These are phyloP conservation scores for Hycleus phaleratus DNA, from an alignment of 1,140 invertebrate genomes.

Conservation along the genomic window DNA sequence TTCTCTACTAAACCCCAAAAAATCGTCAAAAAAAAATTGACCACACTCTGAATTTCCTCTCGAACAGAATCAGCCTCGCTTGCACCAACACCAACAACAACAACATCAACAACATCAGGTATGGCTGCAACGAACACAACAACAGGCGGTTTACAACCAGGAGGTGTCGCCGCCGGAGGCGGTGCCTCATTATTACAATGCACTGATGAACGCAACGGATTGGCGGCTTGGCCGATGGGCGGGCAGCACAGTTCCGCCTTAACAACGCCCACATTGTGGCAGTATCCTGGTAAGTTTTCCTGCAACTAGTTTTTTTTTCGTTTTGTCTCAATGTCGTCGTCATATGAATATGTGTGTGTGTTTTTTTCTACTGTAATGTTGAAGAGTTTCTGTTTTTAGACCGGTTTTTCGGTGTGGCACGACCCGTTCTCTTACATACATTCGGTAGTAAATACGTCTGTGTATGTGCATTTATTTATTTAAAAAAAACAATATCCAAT, in stretches of 20 bases:
- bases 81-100: too few relatives aligned
- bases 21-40: too few relatives aligned
- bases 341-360: constrained; percentile 2
- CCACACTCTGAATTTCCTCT: too few relatives aligned
- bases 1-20: too few relatives aligned
- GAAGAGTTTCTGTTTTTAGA: constrained; percentile 32
- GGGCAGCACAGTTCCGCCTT: constrained; percentile 42
- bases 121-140: constrained; percentile 42
- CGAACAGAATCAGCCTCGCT: too few relatives aligned
- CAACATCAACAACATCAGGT: constrained; percentile 2
- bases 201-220: constrained; percentile 44
- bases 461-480: too few relatives aligned
- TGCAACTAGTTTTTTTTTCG: background rate
- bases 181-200: constrained; percentile 45
- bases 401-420: constrained; percentile 27
- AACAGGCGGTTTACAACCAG: constrained; percentile 41
- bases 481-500: too few relatives aligned
- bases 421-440: background rate
- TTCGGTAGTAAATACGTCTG: too few relatives aligned
- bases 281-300: constrained; percentile 58
- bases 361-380: constrained; percentile 12
- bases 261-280: constrained; percentile 58
- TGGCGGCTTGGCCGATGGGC: constrained; percentile 44
- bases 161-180: constrained; percentile 42
- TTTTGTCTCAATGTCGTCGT: background rate